Percentiles rank a stretch among this genome's conserved stretches.
These are phyloP conservation scores for Nicator chloris DNA, from an alignment of 2,113 vertebrate genomes.

Conservation along the genomic window DNA sequence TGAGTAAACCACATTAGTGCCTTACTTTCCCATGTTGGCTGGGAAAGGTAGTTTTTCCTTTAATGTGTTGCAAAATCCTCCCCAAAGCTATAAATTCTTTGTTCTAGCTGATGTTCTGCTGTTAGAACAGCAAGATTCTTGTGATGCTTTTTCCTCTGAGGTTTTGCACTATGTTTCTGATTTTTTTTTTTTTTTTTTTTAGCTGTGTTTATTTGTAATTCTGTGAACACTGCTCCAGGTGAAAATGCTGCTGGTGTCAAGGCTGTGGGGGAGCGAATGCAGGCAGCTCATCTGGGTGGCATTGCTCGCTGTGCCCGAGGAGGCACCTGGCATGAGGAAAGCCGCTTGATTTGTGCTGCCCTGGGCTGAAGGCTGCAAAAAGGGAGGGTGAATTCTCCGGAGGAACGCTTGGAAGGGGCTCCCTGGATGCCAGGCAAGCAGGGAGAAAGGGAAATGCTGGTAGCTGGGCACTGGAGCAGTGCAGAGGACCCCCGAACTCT, in stretches of 20 bases:
- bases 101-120: background rate
- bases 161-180: background rate
- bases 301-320: background rate
- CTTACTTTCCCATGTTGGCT: background rate
- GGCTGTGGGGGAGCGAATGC: background rate
- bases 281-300: background rate
- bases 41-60: background rate
- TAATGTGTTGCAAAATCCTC: background rate
- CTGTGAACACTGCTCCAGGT: background rate
- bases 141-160: background rate
- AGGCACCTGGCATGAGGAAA: background rate
- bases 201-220: background rate
- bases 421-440: background rate
- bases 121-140: background rate
- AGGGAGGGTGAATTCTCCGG: background rate
- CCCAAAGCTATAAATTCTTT: background rate
- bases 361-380: background rate
- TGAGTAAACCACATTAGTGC: background rate
- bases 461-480: background rate
- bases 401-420: background rate
- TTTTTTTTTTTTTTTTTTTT: background rate
- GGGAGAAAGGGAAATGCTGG: background rate
- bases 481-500: background rate
- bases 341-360: accelerated
- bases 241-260: background rate